These are phyloP conservation scores for Labroides dimidiatus DNA, from an alignment of 2,797 vertebrate genomes.

Conservation along the genomic window DNA sequence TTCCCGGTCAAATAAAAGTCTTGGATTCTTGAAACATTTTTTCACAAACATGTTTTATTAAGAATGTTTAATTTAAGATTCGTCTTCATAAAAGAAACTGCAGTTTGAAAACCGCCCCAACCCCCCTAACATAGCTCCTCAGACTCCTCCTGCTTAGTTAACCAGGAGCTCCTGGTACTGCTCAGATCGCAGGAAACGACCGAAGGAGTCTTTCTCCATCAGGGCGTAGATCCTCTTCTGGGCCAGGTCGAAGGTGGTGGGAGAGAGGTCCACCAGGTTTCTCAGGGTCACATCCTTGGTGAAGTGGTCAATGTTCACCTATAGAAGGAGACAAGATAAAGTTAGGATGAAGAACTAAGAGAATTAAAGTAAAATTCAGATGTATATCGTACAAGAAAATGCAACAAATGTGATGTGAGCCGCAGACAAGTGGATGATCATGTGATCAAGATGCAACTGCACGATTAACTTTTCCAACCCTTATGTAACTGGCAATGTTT, in stretches of 20 bases:
- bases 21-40: constrained; percentile 1
- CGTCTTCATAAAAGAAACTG: constrained; percentile 26
- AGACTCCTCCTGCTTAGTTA: constrained; percentile 66
- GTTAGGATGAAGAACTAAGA: neutral
- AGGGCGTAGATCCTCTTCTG: constrained; percentile 93
- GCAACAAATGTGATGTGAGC: too few species aligned
- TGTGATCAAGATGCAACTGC: neutral
- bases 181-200: constrained; percentile 92
- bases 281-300: constrained; percentile 94
- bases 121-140: constrained; percentile 2
- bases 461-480: neutral
- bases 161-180: constrained; percentile 92
- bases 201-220: constrained; percentile 98
- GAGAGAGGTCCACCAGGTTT: constrained; percentile 91
- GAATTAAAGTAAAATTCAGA: too few species aligned
- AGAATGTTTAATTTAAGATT: constrained; percentile 19
- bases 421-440: too few species aligned
- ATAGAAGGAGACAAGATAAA: constrained; percentile 1
- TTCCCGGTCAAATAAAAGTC: constrained; percentile 35
- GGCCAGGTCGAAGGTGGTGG: constrained; percentile 90
- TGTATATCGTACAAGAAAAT: too few species aligned
- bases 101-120: constrained; percentile 51
- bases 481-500: neutral
- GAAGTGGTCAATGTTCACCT: constrained; percentile 98
- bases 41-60: constrained; percentile 40